phyloP scores from a whole-genome alignment of 2,888 invertebrate species.

The Dichetophora obliterata region DNA sequence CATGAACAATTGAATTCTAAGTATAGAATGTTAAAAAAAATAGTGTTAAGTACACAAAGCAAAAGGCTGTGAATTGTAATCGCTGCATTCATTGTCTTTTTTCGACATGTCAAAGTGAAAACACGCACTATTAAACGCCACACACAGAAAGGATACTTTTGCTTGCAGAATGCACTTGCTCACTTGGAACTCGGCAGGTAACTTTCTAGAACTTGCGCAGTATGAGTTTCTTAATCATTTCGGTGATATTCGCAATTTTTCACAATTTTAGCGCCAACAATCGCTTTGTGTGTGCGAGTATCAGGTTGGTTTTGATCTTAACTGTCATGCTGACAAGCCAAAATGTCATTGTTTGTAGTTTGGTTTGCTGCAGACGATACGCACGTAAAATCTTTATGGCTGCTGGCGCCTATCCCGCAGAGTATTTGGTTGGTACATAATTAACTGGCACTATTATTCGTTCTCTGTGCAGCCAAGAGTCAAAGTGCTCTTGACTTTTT shows the following conservation, averaged over 20 bases:
- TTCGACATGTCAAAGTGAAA: conserved; percentile 14
- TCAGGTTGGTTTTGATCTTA: not conserved
- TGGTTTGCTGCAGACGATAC: conserved; percentile 23
- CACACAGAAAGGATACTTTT: not conserved
- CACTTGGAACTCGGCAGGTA: conserved; percentile 18
- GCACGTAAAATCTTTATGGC: conserved; percentile 42
- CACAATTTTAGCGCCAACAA: conserved; percentile 19
- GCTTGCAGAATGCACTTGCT: not conserved
- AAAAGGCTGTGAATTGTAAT: not conserved
- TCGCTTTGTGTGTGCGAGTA: not conserved
- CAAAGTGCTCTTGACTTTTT: too few relatives aligned
- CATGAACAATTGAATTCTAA: not conserved
- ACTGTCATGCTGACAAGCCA: conserved; percentile 35
- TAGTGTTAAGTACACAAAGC: too few relatives aligned
- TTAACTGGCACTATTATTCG: conserved; percentile 18
- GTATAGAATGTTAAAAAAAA: not conserved
- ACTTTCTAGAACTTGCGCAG: not conserved
- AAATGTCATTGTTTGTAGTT: conserved; percentile 15
- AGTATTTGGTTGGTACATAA: conserved; percentile 45
- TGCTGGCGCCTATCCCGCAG: conserved; percentile 47
- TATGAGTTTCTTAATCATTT: not conserved
- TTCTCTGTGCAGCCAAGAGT: not conserved
- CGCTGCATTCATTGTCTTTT: not conserved
- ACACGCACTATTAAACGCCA: conserved; percentile 10
- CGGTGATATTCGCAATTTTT: conserved; percentile 30